phyloP scores from a whole-genome alignment of 2,113 vertebrate species.

The Elanus axillaris region DNA sequence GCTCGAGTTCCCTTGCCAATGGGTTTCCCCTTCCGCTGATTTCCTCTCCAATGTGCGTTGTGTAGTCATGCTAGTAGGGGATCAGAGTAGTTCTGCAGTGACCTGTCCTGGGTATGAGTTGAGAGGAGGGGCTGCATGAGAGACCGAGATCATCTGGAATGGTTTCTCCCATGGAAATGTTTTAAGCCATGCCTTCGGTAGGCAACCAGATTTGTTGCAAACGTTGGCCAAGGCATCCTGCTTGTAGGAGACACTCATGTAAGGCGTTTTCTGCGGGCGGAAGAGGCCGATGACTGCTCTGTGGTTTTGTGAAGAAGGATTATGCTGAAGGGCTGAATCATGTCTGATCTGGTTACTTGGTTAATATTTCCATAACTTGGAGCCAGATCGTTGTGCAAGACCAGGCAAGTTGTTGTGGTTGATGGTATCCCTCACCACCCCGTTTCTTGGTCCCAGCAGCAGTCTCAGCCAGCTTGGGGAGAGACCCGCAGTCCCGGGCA shows the following conservation, averaged over 20 bases:
- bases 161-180: background rate
- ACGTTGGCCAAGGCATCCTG: background rate
- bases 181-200: background rate
- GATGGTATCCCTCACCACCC: constrained; percentile 25
- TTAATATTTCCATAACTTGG: constrained; percentile 43
- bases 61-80: background rate
- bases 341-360: constrained; percentile 58
- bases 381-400: constrained; percentile 59
- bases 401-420: background rate
- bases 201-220: background rate
- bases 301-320: constrained; percentile 54
- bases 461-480: background rate
- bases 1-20: background rate
- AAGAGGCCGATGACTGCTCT: constrained; percentile 8
- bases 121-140: background rate
- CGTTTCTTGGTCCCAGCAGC: background rate
- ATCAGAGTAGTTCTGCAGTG: background rate
- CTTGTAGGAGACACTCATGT: constrained; percentile 14
- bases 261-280: background rate
- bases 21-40: background rate
- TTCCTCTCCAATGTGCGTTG: rapidly evolving
- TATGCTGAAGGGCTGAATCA: constrained; percentile 60
- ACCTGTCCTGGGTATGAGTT: background rate
- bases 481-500: background rate
- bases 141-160: background rate